Percentiles rank a stretch among this genome's conserved stretches.
Evolutionary conservation across 2,797 vertebrate genomes (phyloP).

Genomic region (Spinus pinus): DNA sequence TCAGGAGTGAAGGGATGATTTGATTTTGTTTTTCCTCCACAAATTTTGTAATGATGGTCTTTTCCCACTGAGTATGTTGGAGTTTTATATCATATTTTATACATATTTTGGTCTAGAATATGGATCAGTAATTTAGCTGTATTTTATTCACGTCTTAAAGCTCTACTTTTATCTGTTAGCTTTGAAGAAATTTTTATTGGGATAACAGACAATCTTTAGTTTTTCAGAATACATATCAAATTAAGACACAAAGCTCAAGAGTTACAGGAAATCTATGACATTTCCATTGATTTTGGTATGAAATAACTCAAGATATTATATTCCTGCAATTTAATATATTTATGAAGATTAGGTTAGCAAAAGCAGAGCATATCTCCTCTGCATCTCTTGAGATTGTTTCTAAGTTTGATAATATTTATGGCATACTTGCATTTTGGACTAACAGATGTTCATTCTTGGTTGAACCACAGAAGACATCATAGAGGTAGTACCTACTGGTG

Average conservation of each 20-base stretch:
- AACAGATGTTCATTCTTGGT: background rate
- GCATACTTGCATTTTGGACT: background rate
- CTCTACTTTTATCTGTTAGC: background rate
- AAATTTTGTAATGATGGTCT: background rate
- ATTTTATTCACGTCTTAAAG: background rate
- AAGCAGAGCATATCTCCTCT: background rate
- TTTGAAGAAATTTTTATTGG: background rate
- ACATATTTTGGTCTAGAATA: background rate
- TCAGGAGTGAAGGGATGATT: background rate
- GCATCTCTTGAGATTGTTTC: background rate
- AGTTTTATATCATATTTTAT: background rate
- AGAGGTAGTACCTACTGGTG: background rate
- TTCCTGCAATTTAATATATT: background rate
- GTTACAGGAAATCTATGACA: background rate
- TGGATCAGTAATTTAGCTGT: background rate
- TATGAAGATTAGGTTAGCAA: background rate
- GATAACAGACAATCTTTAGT: background rate
- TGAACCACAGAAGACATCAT: background rate
- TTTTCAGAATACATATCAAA: background rate
- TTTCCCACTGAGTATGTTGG: background rate
- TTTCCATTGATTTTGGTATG: background rate
- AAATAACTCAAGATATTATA: background rate
- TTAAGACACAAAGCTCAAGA: background rate
- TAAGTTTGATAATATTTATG: background rate
- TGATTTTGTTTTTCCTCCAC: background rate